phyloP scores from a whole-genome alignment of 2,888 invertebrate species.

The Cabera pusaria region DNA sequence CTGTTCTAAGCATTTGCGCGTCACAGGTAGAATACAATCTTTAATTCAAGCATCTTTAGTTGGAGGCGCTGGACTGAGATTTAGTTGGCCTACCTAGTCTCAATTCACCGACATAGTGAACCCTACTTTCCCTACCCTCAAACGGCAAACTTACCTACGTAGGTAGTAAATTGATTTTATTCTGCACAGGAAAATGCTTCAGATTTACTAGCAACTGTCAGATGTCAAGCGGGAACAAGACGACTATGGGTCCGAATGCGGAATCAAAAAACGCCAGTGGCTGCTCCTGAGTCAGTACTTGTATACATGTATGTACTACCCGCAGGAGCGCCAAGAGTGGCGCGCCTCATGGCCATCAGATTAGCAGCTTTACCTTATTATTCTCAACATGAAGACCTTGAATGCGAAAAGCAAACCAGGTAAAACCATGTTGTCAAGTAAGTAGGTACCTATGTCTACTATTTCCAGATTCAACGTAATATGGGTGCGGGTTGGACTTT shows the following conservation, averaged over 20 bases:
- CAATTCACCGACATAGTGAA: no score
- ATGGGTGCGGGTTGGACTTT: no score
- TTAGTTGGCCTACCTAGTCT: no score
- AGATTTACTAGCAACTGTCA: conserved; percentile 89
- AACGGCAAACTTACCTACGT: no score
- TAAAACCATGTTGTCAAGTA: conserved; percentile 5
- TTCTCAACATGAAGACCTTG: conserved; percentile 55
- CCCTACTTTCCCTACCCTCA: no score
- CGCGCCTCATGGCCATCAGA: conserved; percentile 57
- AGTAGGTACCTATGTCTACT: no score
- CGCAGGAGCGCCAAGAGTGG: conserved; percentile 71
- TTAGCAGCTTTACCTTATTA: conserved; percentile 67
- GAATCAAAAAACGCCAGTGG: conserved; percentile 55
- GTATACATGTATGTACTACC: conserved; percentile 67
- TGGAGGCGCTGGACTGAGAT: no score
- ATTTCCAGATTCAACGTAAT: no score
- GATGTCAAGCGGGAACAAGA: conserved; percentile 96
- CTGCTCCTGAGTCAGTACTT: conserved; percentile 50
- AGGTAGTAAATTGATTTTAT: not conserved
- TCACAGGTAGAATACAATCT: conserved; percentile 51
- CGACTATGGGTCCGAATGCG: conserved; percentile 93
- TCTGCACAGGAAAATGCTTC: conserved; percentile 41
- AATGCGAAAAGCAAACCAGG: conserved; percentile 43
- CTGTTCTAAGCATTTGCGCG: conserved; percentile 68
- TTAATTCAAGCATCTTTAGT: no score